Percentiles rank a stretch among this genome's conserved stretches.
phyloP scores from a whole-genome alignment of 2,888 invertebrate species.

The Julus scandinavius region DNA sequence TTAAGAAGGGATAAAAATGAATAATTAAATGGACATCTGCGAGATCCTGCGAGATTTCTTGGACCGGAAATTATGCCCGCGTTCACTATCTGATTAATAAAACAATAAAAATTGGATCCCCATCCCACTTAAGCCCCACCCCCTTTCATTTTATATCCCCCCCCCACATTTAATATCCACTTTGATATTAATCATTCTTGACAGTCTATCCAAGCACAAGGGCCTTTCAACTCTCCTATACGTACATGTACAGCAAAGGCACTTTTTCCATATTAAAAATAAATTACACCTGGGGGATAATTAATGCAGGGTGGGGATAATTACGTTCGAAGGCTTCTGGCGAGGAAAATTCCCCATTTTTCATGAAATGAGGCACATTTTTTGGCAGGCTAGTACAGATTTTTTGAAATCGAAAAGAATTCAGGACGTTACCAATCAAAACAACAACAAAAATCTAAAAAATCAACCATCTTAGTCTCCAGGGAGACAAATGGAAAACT shows the following conservation, averaged over 20 bases:
- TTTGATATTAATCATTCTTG: conserved; percentile 46
- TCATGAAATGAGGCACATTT: background rate
- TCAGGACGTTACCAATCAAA: background rate
- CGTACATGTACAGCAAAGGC: background rate
- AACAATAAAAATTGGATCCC: conserved; percentile 38
- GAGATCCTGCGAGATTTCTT: conserved; percentile 42
- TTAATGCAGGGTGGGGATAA: conserved; percentile 46
- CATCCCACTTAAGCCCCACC: background rate
- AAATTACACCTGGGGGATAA: conserved; percentile 46
- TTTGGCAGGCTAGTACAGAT: conserved; percentile 1
- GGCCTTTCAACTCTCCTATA: conserved; percentile 16
- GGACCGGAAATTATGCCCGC: conserved; percentile 45
- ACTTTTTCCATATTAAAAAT: conserved; percentile 46
- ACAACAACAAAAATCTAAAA: background rate
- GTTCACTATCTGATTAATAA: conserved; percentile 38
- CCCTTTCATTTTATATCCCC: background rate
- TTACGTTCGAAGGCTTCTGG: conserved; percentile 40
- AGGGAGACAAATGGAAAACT: conserved; percentile 15
- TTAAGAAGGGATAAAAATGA: conserved; percentile 44
- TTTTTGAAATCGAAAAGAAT: background rate
- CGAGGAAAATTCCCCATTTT: background rate
- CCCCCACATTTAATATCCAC: conserved; percentile 45
- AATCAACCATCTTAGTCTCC: background rate
- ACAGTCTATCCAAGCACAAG: conserved; percentile 37
- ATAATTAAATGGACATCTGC: conserved; percentile 46